These are phyloP conservation scores for Macropodus opercularis DNA, from an alignment of 2,797 vertebrate genomes.

Conservation along the genomic window DNA sequence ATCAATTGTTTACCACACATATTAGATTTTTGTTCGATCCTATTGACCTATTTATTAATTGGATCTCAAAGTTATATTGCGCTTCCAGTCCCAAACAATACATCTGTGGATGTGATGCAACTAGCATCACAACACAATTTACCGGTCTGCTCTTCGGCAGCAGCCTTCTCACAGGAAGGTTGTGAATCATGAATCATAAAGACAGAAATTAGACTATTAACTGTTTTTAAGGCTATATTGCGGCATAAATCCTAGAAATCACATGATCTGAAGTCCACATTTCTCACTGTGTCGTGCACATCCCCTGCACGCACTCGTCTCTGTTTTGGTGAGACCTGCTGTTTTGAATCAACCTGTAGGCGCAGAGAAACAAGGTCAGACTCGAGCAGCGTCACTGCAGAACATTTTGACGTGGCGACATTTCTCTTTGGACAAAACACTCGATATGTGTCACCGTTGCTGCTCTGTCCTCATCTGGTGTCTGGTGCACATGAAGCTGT, in stretches of 20 bases:
- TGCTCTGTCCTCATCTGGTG: neutral
- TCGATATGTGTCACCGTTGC: slow-evolving; percentile 46
- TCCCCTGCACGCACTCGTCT: neutral
- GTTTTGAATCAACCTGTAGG: slow-evolving; percentile 57
- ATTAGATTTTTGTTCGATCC: neutral
- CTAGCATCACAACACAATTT: neutral
- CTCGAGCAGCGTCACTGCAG: slow-evolving; percentile 23
- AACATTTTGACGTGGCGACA: slow-evolving; percentile 37
- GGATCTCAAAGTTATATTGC: slow-evolving; percentile 2
- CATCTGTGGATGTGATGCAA: neutral
- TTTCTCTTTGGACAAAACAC: slow-evolving; percentile 48
- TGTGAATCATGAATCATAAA: slow-evolving; percentile 16
- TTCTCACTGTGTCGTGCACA: slow-evolving; percentile 2
- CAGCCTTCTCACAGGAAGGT: neutral
- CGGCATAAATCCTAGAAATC: neutral
- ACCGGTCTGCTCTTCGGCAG: slow-evolving; percentile 2
- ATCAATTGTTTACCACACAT: neutral
- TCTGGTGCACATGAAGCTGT: neutral
- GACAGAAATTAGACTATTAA: neutral
- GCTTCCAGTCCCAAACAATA: neutral
- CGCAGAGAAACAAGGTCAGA: slow-evolving; percentile 61
- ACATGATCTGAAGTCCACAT: slow-evolving; percentile 3
- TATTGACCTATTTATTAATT: slow-evolving; percentile 6
- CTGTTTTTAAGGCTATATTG: neutral
- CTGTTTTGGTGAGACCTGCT: slow-evolving; percentile 32